phyloP scores from a whole-genome alignment of 92 coral and sea anemone species.

The Scolanthus callimorphus region DNA sequence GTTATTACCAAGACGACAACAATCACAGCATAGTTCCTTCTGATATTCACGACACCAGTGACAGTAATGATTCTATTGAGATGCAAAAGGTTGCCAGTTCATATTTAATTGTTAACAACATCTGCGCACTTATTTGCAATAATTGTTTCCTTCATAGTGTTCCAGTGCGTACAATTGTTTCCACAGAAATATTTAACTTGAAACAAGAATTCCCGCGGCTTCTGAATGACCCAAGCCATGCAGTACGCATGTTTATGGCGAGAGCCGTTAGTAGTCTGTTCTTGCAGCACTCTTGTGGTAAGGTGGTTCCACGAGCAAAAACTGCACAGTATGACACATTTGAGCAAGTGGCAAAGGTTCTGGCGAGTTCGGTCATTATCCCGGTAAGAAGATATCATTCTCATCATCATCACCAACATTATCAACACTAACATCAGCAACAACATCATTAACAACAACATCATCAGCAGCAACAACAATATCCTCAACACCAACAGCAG shows the following conservation, averaged over 20 bases:
- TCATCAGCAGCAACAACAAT: too few relatives aligned
- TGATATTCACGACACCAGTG: too few relatives aligned
- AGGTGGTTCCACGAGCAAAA: slow-evolving; percentile 62
- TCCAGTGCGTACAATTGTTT: neutral
- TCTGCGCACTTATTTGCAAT: too few relatives aligned
- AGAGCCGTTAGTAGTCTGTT: slow-evolving; percentile 78
- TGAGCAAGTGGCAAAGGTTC: slow-evolving; percentile 60
- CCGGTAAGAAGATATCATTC: slow-evolving; percentile 24
- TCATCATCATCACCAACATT: too few relatives aligned
- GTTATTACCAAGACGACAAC: too few relatives aligned
- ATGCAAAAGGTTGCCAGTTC: too few relatives aligned
- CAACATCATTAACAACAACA: too few relatives aligned
- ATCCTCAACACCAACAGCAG: too few relatives aligned
- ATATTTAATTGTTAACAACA: too few relatives aligned
- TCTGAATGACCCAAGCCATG: slow-evolving; percentile 77
- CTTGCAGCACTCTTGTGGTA: slow-evolving; percentile 28
- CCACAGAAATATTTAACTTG: slow-evolving; percentile 23
- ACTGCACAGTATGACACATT: slow-evolving; percentile 64
- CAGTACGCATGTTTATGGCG: slow-evolving; percentile 83
- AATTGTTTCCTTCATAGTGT: neutral
- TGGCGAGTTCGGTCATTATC: slow-evolving; percentile 57
- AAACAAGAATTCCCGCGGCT: slow-evolving; percentile 63
- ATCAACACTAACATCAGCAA: neutral
- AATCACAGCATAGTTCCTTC: too few relatives aligned
- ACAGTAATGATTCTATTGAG: too few relatives aligned